These are phyloP conservation scores for Rattus rattus DNA, from an alignment of 2,113 vertebrate genomes.

Conservation along the genomic window DNA sequence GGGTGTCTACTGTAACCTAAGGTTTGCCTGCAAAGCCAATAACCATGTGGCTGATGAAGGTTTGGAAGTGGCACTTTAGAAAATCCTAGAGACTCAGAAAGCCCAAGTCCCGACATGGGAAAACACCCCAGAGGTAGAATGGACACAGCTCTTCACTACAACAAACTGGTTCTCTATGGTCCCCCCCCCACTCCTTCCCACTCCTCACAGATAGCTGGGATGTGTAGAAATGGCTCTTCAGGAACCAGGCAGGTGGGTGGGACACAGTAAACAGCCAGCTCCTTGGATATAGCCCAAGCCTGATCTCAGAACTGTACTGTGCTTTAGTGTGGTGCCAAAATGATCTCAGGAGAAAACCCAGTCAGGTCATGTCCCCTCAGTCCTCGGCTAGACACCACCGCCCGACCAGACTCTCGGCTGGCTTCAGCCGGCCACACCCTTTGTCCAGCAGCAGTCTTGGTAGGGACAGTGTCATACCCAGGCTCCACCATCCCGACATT, in stretches of 20 bases:
- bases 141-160: background rate
- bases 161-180: background rate
- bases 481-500: background rate
- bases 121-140: background rate
- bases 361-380: fast-evolving
- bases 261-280: background rate
- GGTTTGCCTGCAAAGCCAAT: background rate
- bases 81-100: background rate
- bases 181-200: no score
- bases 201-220: background rate
- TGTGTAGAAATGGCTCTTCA: background rate
- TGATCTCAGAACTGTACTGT: background rate
- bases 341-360: background rate
- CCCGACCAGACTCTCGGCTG: background rate
- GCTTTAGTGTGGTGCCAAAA: background rate
- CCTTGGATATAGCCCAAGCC: no score
- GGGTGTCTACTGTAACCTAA: background rate
- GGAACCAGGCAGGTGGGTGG: background rate
- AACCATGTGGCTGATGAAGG: background rate
- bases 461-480: background rate
- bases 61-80: background rate
- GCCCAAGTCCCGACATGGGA: background rate
- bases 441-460: background rate
- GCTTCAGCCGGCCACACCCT: fast-evolving
- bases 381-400: background rate